Percentiles rank a stretch among this genome's conserved stretches.
phyloP scores from a whole-genome alignment of 2,113 vertebrate species.

The Strix uralensis region DNA sequence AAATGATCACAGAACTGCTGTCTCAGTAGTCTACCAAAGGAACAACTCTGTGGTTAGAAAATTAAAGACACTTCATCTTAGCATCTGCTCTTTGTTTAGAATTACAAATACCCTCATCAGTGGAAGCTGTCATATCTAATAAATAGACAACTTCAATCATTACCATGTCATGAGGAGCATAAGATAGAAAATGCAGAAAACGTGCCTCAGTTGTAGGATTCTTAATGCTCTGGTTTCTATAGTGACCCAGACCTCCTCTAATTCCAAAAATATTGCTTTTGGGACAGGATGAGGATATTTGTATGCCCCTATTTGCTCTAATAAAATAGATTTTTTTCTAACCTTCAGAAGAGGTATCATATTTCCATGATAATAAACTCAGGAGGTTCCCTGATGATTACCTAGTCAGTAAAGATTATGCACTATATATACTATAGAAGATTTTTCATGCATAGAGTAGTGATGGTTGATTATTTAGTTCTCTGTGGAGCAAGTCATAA shows the following conservation, averaged over 20 bases:
- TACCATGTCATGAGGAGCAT: not conserved
- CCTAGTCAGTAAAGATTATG: not conserved
- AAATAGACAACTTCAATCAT: conserved; percentile 1
- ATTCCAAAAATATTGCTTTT: not conserved
- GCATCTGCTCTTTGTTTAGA: not conserved
- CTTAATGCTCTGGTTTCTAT: not conserved
- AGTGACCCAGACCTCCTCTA: not conserved
- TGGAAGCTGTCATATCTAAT: conserved; percentile 21
- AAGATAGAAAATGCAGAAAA: not conserved
- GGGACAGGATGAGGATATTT: not conserved
- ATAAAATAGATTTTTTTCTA: not conserved
- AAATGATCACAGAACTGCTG: not conserved
- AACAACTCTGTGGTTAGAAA: not conserved
- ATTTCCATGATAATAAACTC: not conserved
- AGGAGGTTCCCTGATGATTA: not conserved
- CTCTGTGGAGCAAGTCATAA: not conserved
- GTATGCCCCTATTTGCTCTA: not conserved
- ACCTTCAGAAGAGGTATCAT: not conserved
- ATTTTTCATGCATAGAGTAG: not conserved
- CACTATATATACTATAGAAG: not conserved
- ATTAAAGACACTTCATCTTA: not conserved
- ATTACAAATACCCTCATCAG: not conserved
- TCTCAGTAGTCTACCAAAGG: not conserved
- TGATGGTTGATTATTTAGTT: not conserved
- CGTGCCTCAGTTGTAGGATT: not conserved